Conservation (phyloP, 2,888 invertebrate species). For the Trachelus troglodyta region DNA sequence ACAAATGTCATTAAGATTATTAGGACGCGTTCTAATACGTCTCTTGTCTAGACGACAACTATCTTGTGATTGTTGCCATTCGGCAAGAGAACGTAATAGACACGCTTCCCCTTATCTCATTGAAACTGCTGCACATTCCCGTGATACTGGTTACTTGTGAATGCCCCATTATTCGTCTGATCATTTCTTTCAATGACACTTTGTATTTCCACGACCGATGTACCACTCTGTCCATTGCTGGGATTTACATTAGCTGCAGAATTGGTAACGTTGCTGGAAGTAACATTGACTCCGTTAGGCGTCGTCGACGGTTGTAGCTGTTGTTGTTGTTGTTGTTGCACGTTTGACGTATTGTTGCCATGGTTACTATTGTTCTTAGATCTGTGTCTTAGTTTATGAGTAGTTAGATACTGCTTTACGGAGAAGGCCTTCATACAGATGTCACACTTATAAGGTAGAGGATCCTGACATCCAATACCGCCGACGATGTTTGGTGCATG, state of each 20-base stretch:
- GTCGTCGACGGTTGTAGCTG: slow-evolving; percentile 33
- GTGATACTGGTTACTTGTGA: slow-evolving; percentile 56
- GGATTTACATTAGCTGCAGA: slow-evolving; percentile 36
- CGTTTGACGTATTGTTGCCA: slow-evolving; percentile 37
- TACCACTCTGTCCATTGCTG: slow-evolving; percentile 43
- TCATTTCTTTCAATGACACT: slow-evolving; percentile 56
- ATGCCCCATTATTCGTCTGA: slow-evolving; percentile 46
- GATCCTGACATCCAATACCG: slow-evolving; percentile 51
- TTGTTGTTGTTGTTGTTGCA: slow-evolving; percentile 35
- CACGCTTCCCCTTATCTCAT: slow-evolving; percentile 66
- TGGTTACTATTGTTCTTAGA: slow-evolving; percentile 67
- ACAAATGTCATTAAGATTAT: background rate
- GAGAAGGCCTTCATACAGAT: slow-evolving; percentile 72
- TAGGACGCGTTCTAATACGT: background rate
- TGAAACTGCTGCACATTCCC: slow-evolving; percentile 58
- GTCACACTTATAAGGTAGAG: slow-evolving; percentile 70
- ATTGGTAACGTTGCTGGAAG: slow-evolving; percentile 32
- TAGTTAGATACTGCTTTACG: slow-evolving; percentile 73
- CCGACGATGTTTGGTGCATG: slow-evolving; percentile 58
- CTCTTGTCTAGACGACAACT: slow-evolving; percentile 54
- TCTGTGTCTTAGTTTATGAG: slow-evolving; percentile 71
- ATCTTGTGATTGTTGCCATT: slow-evolving; percentile 64
- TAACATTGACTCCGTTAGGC: slow-evolving; percentile 28
- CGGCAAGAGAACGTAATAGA: slow-evolving; percentile 65
- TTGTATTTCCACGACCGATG: slow-evolving; percentile 58